Evolutionary conservation across 2,888 invertebrate genomes (phyloP).

Genomic region (Dorcus parallelipipedus): DNA sequence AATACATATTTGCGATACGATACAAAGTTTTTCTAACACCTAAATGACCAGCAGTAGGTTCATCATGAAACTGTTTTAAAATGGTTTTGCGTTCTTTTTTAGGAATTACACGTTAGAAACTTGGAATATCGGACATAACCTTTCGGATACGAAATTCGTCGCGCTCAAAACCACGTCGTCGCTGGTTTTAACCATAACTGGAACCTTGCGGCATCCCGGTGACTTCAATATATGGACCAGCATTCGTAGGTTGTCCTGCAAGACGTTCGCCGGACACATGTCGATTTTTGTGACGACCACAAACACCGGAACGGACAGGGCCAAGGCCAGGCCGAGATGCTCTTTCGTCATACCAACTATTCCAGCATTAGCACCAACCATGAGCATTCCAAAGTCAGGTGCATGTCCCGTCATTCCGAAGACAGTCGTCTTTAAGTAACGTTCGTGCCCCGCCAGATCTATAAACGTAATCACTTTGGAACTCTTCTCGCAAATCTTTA

Average conservation of each 20-base stretch:
- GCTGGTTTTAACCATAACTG: slow-evolving; percentile 89
- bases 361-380: slow-evolving; percentile 98
- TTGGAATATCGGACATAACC: no score
- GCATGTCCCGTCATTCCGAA: slow-evolving; percentile 99
- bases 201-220: slow-evolving; percentile 96
- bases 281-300: slow-evolving; percentile 98
- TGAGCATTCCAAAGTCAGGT: slow-evolving; percentile 98
- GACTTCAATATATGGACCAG: slow-evolving; percentile 92
- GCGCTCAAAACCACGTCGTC: slow-evolving; percentile 98
- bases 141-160: slow-evolving; percentile 96
- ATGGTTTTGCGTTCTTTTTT: no score
- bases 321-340: slow-evolving; percentile 91
- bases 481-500: slow-evolving; percentile 96
- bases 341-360: slow-evolving; percentile 99
- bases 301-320: slow-evolving; percentile 95
- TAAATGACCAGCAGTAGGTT: no score
- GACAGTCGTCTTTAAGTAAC: slow-evolving; percentile 97
- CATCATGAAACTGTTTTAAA: no score
- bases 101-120: no score
- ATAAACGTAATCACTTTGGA: slow-evolving; percentile 98
- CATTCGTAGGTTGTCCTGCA: slow-evolving; percentile 88
- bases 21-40: no score
- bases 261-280: slow-evolving; percentile 96
- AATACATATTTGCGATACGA: no score
- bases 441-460: slow-evolving; percentile 97